Base-by-base conservation (phyloP, 2,888 invertebrate genomes). In the Abrostola tripartita region DNA sequence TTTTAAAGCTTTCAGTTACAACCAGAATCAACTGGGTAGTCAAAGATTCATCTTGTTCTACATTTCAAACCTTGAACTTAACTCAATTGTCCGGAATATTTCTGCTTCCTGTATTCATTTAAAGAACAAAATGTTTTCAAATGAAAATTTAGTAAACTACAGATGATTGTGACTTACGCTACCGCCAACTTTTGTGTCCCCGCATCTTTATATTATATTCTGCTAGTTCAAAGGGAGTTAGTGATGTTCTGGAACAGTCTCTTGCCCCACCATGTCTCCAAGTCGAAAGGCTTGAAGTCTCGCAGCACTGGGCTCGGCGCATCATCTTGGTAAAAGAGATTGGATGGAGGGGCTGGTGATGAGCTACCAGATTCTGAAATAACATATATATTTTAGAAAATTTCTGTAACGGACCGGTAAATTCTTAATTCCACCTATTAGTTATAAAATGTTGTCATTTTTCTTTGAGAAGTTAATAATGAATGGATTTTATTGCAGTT, bases 191-290 rank as follows among this genome's bases (percentile, higher is more conserved):
- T 83, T 80, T 74, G 78, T 86, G 83, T 84, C 86, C 85, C 87
- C 79, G 63, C 76, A 72, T 74, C 52, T 69, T 67, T 58, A 57
- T 41, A 64, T 52, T 54, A 55, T 44, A 55, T 53, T 55, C 59
- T 61, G 63, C 36, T 47, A 62, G 55, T 81, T 95, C 95, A 96
- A 78, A 96, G 95, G 68, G 97, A 97, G 90, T 97, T 97, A 64
- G 98, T 98, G 88, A 98, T 97, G 89, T 97, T 97, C 83, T 97
- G 97, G 93, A 97, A 97, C 71, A 97, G 94, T 74, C 98, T 95
- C 87, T 97, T 97, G 70, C 98, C 98, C 98, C 98, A 98, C 97
- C 98, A 98, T 42, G 97, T 96, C 88, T 98, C 98, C 85, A 98
- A 95, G 93, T 98, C 98, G 85, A 98, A 98, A 24, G 98, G 97